Conservation (phyloP, 1,140 invertebrate genomes). For the Elymnias hypermnestra region DNA sequence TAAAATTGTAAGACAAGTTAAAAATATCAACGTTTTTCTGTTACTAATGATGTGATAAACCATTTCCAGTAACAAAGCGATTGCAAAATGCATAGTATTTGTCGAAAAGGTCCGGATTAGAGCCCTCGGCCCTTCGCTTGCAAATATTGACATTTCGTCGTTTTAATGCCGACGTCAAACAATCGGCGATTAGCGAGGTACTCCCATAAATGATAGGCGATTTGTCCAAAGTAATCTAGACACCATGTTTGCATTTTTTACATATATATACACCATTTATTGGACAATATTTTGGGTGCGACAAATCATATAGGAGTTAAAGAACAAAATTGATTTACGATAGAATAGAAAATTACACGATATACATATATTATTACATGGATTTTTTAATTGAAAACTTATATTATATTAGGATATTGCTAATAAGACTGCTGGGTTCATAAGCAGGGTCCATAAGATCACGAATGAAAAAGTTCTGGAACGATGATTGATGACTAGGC, state of each 20-base stretch:
- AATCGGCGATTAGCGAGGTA: slow-evolving; percentile 55
- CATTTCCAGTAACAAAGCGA: slow-evolving; percentile 4
- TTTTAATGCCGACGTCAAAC: slow-evolving; percentile 74
- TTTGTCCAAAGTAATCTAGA: slow-evolving; percentile 13
- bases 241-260: not conserved
- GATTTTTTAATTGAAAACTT: no score
- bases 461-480: no score
- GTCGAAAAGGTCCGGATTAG: slow-evolving; percentile 38
- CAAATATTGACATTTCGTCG: slow-evolving; percentile 73
- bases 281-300: not conserved
- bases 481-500: no score
- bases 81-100: slow-evolving; percentile 17
- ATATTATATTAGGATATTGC: no score
- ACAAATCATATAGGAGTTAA: no score
- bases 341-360: no score
- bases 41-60: not conserved
- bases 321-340: no score
- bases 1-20: no score
- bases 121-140: slow-evolving; percentile 37
- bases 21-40: no score
- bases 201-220: slow-evolving; percentile 26
- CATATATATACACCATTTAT: not conserved
- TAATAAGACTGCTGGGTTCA: no score
- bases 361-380: no score
- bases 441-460: no score